Percentiles rank a stretch among this genome's conserved stretches.
These are phyloP conservation scores for Oryzaephilus surinamensis DNA, from an alignment of 1,140 invertebrate species.

Conservation along the genomic window DNA sequence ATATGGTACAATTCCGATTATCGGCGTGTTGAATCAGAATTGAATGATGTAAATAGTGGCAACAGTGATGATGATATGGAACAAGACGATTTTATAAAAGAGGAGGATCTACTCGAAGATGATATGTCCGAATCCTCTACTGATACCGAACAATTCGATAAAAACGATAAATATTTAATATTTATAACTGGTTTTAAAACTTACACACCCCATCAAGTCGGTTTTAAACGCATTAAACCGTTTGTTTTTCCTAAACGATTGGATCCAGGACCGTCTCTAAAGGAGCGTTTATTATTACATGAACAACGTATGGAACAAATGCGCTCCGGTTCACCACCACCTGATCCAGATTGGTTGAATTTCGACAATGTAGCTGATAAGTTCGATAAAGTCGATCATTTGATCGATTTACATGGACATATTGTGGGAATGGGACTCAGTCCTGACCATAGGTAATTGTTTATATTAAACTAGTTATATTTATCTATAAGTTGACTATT, in stretches of 20 bases:
- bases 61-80: constrained; percentile 36
- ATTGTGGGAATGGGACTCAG: constrained; percentile 84
- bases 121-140: constrained; percentile 21
- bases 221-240: constrained; percentile 68
- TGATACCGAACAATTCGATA: constrained; percentile 33
- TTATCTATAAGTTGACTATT: neutral
- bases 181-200: constrained; percentile 79
- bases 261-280: constrained; percentile 56
- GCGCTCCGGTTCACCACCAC: constrained; percentile 37
- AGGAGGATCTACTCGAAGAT: constrained; percentile 19
- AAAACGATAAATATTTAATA: constrained; percentile 66
- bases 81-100: constrained; percentile 17
- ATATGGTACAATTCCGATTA: constrained; percentile 49
- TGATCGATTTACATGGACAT: constrained; percentile 80
- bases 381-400: constrained; percentile 70
- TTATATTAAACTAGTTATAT: constrained; percentile 25
- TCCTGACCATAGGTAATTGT: constrained; percentile 78
- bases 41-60: constrained; percentile 19
- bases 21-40: constrained; percentile 41
- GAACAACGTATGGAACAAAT: constrained; percentile 42
- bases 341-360: constrained; percentile 57
- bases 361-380: constrained; percentile 56
- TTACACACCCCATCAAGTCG: constrained; percentile 72
- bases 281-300: constrained; percentile 52
- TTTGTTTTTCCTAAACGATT: constrained; percentile 59